Percentiles rank a stretch among this genome's conserved stretches.
Conservation (phyloP, 2,888 invertebrate genomes). For the Leptopilina myrica region DNA sequence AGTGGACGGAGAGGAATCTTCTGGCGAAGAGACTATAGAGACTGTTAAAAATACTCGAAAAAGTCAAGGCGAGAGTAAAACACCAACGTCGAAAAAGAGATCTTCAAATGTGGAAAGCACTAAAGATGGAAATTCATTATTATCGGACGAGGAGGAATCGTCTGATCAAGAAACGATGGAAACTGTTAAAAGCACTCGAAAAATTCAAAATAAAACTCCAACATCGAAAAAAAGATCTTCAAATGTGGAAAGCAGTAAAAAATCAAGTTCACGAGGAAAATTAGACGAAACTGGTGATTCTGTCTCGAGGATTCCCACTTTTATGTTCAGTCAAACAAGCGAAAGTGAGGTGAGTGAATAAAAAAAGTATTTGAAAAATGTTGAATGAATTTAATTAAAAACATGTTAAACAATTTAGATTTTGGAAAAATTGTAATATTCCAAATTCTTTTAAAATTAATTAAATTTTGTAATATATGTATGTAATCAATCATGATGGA, state of each 20-base stretch:
- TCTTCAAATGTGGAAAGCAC: no score
- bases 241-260: background rate
- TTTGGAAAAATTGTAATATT: no score
- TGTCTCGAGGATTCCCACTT: conserved; percentile 19
- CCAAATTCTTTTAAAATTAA: no score
- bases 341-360: conserved; percentile 21
- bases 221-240: background rate
- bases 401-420: no score
- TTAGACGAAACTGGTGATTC: background rate
- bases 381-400: no score
- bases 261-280: background rate
- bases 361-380: background rate
- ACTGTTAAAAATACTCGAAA: no score
- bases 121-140: background rate
- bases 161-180: background rate
- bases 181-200: no score
- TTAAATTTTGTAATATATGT: background rate
- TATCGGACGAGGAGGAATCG: background rate
- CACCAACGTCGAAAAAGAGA: background rate
- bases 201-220: background rate
- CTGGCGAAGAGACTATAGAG: no score
- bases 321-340: conserved; percentile 25
- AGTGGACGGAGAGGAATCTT: background rate
- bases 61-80: background rate
- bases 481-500: no score